These are phyloP conservation scores for Scylla paramamosain DNA, from an alignment of 1,140 invertebrate genomes.

Conservation along the genomic window DNA sequence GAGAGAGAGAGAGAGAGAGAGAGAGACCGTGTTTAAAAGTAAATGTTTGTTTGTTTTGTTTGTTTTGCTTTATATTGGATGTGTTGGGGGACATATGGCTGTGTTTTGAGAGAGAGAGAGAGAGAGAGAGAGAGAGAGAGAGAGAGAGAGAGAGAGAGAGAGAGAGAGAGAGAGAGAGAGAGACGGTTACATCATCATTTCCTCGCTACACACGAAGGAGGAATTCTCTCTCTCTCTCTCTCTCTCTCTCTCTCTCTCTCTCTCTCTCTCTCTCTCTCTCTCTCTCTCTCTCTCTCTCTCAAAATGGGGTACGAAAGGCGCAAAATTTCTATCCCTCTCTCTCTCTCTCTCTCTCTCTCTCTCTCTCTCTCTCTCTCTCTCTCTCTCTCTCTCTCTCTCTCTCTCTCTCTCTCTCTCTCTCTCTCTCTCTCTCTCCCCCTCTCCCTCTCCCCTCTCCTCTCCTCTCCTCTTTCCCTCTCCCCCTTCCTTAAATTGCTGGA, in stretches of 20 bases:
- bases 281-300: conserved; percentile 20
- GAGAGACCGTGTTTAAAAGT: too few species aligned
- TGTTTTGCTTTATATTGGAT: neutral
- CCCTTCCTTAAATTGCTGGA: neutral
- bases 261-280: neutral
- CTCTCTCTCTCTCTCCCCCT: neutral
- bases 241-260: too few species aligned
- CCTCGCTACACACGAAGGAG: too few species aligned
- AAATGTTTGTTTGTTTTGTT: neutral
- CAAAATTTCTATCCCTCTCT: neutral
- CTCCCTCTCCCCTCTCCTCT: neutral
- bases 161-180: too few species aligned
- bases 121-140: too few species aligned
- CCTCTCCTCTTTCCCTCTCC: neutral
- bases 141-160: too few species aligned
- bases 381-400: neutral
- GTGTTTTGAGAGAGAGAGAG: neutral
- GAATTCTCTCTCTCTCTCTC: too few species aligned
- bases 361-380: too few species aligned
- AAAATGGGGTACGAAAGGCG: neutral
- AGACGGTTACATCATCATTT: too few species aligned
- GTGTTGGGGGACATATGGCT: neutral
- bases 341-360: neutral
- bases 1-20: neutral
- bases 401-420: neutral